phyloP scores from a whole-genome alignment of 2,888 invertebrate species.

The Drosophila kanekoi region DNA sequence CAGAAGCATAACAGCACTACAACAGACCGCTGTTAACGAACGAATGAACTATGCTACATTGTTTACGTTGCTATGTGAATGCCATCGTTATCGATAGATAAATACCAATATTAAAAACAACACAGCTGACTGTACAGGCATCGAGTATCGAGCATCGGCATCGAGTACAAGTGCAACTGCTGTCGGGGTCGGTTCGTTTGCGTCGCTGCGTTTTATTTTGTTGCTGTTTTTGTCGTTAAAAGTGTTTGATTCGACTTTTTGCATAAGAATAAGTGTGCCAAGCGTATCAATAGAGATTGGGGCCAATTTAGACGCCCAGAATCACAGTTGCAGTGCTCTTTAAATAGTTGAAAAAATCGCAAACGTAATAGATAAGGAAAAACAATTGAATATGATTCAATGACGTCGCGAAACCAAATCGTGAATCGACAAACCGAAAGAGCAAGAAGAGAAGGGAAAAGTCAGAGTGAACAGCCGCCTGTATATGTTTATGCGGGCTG shows the following conservation, averaged over 20 bases:
- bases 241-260: constrained; percentile 61
- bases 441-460: constrained; percentile 40
- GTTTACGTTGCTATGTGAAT: neutral
- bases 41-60: neutral
- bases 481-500: constrained; percentile 60
- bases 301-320: constrained; percentile 32
- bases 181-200: constrained; percentile 46
- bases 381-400: constrained; percentile 62
- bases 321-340: constrained; percentile 46
- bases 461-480: constrained; percentile 42
- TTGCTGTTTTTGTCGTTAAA: constrained; percentile 50
- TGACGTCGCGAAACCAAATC: constrained; percentile 69
- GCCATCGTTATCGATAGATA: constrained; percentile 7
- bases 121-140: constrained; percentile 44
- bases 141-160: constrained; percentile 35
- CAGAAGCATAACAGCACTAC: too few species aligned
- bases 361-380: constrained; percentile 20
- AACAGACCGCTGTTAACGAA: neutral
- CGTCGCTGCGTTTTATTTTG: constrained; percentile 29
- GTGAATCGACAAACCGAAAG: constrained; percentile 59
- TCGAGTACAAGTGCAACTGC: constrained; percentile 58
- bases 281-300: constrained; percentile 57
- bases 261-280: constrained; percentile 49
- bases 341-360: constrained; percentile 20
- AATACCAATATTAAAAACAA: constrained; percentile 9